These are phyloP conservation scores for Acyrthosiphon pisum DNA, from an alignment of 1,140 invertebrate species.

Conservation along the genomic window DNA sequence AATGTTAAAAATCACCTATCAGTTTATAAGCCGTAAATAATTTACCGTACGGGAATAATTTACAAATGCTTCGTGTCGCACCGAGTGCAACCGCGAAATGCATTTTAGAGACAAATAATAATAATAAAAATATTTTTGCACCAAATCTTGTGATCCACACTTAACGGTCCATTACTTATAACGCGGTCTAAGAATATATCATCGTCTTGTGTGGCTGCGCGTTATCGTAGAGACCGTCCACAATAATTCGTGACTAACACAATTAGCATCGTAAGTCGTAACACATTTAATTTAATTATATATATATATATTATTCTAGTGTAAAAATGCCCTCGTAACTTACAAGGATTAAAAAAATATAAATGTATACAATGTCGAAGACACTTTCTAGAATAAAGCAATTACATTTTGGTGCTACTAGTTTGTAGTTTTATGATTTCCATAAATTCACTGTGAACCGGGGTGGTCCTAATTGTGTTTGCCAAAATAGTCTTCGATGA, in stretches of 20 bases:
- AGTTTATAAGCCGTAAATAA: neutral
- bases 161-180: slow-evolving; percentile 5
- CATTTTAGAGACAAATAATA: neutral
- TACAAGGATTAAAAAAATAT: slow-evolving; percentile 17
- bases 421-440: slow-evolving; percentile 11
- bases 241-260: slow-evolving; percentile 4
- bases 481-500: slow-evolving; percentile 4
- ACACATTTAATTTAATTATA: neutral
- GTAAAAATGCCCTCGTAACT: slow-evolving; percentile 14
- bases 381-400: slow-evolving; percentile 5
- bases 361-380: slow-evolving; percentile 4
- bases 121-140: neutral
- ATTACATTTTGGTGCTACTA: neutral
- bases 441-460: neutral
- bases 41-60: neutral
- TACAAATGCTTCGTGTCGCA: neutral
- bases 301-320: neutral
- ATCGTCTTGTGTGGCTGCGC: slow-evolving; percentile 24
- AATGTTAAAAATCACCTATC: neutral
- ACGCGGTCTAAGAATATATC: neutral
- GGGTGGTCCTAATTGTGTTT: slow-evolving; percentile 36
- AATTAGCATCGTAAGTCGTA: neutral
- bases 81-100: neutral
- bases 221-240: neutral
- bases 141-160: neutral